Base-by-base conservation (phyloP, 2,113 vertebrate species). In the Heterocephalus glaber region DNA sequence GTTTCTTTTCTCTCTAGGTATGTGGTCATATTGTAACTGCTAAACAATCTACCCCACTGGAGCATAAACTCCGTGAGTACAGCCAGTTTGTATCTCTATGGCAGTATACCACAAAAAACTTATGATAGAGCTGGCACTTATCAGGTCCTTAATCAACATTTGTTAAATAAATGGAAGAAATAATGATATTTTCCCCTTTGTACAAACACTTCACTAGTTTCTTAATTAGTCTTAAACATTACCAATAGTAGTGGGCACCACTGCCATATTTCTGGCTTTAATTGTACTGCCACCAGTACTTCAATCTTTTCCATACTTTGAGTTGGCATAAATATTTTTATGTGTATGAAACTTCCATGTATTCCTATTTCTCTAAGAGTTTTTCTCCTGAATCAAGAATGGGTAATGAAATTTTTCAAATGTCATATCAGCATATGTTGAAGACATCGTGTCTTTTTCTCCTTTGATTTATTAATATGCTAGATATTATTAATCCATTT, bases 401-500 rank as follows among this genome's bases (percentile, higher is more conserved):
- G 49, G 68, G 22, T 96, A 94, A 92, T 83, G 41, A 82, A 84
- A 90, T 4, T 90, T 95, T 96, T 89, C 60, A 97, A 96, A 97
- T 96, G 72, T 96, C 88, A 89, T 76, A 82, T 90, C 92, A 95
- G 90, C 96, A 97, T 94, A 97, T 95, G 90, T 95, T 95, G 58
- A 95, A 95, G 49, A 85, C 76, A 96, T 92, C 87, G 87, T 95
- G 74, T 89, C 87, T 94, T 92, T 92, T 96, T 89, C 86, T 94
- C 88, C 81, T 63, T 95, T 97, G 79, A 96, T 66, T 97, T 95
- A 92, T 96, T 96, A 97, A 96, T 95, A 82, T 98, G 96, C 91
- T 98, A 96, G 96, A 95, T 96, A 94, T 96, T 95, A 97, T 93
- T 95, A 98, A 97, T 97, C 95, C 95, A 98, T 94, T 95, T 96